A percentile compares a stretch with the other conserved stretches of the same genome.
phyloP scores from a whole-genome alignment of 2,113 vertebrate species.

The Carettochelys insculpta region DNA sequence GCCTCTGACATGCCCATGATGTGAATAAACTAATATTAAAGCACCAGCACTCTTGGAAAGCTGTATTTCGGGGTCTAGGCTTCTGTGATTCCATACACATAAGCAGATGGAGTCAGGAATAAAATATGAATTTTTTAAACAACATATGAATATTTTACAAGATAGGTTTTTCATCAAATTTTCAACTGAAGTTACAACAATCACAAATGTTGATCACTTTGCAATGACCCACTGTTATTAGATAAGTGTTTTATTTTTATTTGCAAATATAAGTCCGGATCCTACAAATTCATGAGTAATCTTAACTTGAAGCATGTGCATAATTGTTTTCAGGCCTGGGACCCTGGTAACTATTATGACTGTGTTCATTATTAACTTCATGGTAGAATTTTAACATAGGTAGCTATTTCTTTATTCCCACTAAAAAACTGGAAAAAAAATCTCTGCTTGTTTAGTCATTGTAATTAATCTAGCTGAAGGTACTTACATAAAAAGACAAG shows the following conservation, averaged over 20 bases:
- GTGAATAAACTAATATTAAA: neutral
- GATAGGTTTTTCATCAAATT: neutral
- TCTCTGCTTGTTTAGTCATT: constrained; percentile 66
- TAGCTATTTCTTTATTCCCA: constrained; percentile 29
- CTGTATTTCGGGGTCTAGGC: neutral
- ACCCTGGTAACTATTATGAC: neutral
- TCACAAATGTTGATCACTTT: neutral
- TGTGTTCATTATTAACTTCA: neutral
- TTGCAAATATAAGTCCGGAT: neutral
- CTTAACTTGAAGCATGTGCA: neutral
- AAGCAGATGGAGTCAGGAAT: neutral
- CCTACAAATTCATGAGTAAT: neutral
- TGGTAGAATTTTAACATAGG: neutral
- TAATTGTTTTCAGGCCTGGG: neutral
- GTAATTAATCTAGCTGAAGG: constrained; percentile 68
- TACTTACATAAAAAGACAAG: constrained; percentile 69
- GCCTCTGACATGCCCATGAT: neutral
- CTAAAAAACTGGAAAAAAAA: constrained; percentile 3
- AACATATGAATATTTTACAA: neutral
- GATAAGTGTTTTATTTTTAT: neutral
- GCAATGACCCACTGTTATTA: neutral
- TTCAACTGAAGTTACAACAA: neutral
- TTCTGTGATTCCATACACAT: neutral
- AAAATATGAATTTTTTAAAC: neutral
- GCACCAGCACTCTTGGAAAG: neutral